A percentile compares a stretch with the other conserved stretches of the same genome.
Evolutionary conservation across 2,113 vertebrate genomes (phyloP).

Genomic region (Cynoglossus semilaevis): DNA sequence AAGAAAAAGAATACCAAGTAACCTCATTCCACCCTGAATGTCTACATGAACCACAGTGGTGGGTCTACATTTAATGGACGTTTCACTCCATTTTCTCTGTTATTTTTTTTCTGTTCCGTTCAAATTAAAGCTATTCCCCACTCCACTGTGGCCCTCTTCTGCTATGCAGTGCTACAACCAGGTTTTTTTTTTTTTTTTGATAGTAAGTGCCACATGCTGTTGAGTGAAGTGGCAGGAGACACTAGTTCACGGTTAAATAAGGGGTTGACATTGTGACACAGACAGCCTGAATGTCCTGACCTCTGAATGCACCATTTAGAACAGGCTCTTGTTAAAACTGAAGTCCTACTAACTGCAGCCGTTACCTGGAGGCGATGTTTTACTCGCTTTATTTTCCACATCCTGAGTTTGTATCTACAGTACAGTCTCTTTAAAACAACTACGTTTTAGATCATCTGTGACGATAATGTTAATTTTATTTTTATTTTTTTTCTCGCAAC

Average conservation of each 20-base stretch:
- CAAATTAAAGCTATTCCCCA: conserved; percentile 54
- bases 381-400: conserved; percentile 29
- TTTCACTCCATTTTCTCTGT: conserved; percentile 46
- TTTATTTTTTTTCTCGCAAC: too few species aligned
- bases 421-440: too few species aligned
- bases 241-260: conserved; percentile 49
- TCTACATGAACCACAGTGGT: conserved; percentile 36
- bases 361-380: conserved; percentile 30
- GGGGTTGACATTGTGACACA: conserved; percentile 37
- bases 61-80: conserved; percentile 38
- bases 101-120: conserved; percentile 43
- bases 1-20: conserved; percentile 10
- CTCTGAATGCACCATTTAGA: conserved; percentile 41
- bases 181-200: conserved; percentile 59
- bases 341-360: conserved; percentile 52
- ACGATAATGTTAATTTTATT: too few species aligned
- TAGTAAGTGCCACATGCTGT: conserved; percentile 63
- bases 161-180: conserved; percentile 26
- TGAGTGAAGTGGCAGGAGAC: conserved; percentile 56
- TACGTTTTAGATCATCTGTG: too few species aligned
- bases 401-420: conserved; percentile 9
- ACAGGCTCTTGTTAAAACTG: conserved; percentile 61
- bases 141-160: conserved; percentile 35
- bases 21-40: conserved; percentile 35
- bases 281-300: conserved; percentile 44